Evolutionary conservation across 2,888 invertebrate genomes (phyloP).

Genomic region (Troglohyphantes excavatus): DNA sequence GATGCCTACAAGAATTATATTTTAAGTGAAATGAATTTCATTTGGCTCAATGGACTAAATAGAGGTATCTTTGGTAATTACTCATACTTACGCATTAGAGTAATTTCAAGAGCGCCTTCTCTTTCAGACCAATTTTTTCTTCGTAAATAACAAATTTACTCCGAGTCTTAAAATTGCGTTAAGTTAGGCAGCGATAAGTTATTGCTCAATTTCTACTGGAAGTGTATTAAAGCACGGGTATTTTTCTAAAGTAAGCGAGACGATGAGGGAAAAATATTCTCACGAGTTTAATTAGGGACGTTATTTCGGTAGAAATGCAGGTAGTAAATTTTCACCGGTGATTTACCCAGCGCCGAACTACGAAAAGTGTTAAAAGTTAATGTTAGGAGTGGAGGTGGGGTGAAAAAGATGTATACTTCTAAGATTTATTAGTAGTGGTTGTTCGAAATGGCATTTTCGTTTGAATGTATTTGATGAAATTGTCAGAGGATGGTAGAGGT

Average conservation of each 20-base stretch:
- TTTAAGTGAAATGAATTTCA: too few relatives aligned
- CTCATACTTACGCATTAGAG: too few relatives aligned
- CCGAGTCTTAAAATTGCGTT: neutral
- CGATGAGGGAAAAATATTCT: constrained; percentile 8
- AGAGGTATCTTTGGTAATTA: too few relatives aligned
- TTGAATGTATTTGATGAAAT: neutral
- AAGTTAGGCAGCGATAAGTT: neutral
- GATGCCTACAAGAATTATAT: too few relatives aligned
- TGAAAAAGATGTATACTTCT: neutral
- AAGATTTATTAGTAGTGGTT: neutral
- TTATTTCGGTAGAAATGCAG: neutral
- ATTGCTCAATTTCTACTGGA: constrained; percentile 14
- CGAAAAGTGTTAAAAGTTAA: constrained; percentile 11
- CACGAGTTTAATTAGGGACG: constrained; percentile 17
- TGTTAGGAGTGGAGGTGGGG: neutral
- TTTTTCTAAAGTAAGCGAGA: neutral
- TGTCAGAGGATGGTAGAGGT: neutral
- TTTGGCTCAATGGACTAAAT: too few relatives aligned
- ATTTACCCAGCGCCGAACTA: constrained; percentile 11
- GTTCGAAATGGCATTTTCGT: neutral
- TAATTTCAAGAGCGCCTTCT: too few relatives aligned
- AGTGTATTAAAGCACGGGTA: neutral
- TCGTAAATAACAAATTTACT: neutral
- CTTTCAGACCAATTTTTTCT: neutral
- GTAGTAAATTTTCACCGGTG: neutral